Base-by-base conservation (phyloP, 2,797 vertebrate genomes). In the Prionace glauca region DNA sequence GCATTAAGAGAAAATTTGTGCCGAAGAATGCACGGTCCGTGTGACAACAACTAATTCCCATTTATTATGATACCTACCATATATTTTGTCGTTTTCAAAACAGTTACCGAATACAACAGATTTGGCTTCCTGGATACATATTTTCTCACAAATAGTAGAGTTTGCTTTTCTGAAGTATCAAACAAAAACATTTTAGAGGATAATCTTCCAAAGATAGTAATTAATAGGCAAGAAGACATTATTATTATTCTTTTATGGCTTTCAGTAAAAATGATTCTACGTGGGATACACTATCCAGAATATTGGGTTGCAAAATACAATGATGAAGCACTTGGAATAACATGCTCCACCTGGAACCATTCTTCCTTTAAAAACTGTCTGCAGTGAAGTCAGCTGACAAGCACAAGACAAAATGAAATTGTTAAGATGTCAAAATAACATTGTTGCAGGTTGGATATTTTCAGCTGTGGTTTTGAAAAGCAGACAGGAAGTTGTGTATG, bases 251-350 rank as follows among this genome's bases (percentile, higher is more conserved):
- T 32, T 93, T 77, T 18, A 77, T 74, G 29, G 45, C 29, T 77
- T 74, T n/a, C 93, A 77, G 93, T 60, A 77, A 74, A 94, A 95
- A 69, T 29, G 7, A 22, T 77, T 26, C 71, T 50, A 11, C 45
- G 12, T n/a, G 26, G 71, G 45, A 50, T 95, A 77, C 18, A 77
- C 32, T 74, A 77, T 95, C 2, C 60, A 95, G 41, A 71, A 94
- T 94, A 92, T 41, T 65, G 62, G 16, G 10, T 74, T 72, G 41
- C 36, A 94, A 94, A 72, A 72, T 94, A 72, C 92, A 94, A 41
- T 50, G 67, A 69, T 67, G 50, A 72, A 74, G 36, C 26, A 72
- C 67, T 94, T 94, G 67, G 91, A 94, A 72, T 94, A 74, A 94
- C 41, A 50, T 71, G 36, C 14, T 26, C 69, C 92, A 94, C 69